These are phyloP conservation scores for Stigmatopora nigra DNA, from an alignment of 2,113 vertebrate genomes.

Conservation along the genomic window DNA sequence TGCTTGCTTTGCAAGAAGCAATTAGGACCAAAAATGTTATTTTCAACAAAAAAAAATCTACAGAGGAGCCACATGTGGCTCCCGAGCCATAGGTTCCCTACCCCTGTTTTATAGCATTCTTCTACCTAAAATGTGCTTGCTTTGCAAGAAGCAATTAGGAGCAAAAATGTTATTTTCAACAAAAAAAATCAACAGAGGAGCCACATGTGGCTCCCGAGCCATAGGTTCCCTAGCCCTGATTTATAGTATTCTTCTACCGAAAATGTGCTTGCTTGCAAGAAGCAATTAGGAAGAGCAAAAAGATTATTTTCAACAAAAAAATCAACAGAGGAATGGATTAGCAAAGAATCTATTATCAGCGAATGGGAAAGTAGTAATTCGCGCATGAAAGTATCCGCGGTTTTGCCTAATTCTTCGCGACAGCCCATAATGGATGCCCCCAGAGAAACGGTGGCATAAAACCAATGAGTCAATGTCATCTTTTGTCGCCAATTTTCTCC, in stretches of 20 bases:
- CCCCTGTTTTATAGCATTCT: too few relatives aligned
- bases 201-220: too few relatives aligned
- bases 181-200: too few relatives aligned
- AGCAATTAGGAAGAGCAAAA: conserved; percentile 55
- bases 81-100: too few relatives aligned
- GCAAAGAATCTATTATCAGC: conserved; percentile 74
- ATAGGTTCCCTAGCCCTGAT: too few relatives aligned
- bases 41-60: too few relatives aligned
- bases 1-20: too few relatives aligned
- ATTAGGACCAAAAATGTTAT: too few relatives aligned
- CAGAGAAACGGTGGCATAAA: conserved; percentile 58
- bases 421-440: conserved; percentile 75
- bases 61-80: too few relatives aligned
- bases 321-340: conserved; percentile 70
- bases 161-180: too few relatives aligned
- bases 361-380: conserved; percentile 76
- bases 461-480: conserved; percentile 73
- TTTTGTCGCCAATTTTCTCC: conserved; percentile 58
- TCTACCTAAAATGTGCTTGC: too few relatives aligned
- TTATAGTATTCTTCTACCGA: conserved; percentile 65
- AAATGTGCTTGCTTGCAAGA: conserved; percentile 71
- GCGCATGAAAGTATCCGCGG: conserved; percentile 75
- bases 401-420: conserved; percentile 75
- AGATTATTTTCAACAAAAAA: conserved; percentile 29
- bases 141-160: too few relatives aligned